Evolutionary conservation across 2,888 invertebrate genomes (phyloP).

Genomic region (Tridacna gigas): DNA sequence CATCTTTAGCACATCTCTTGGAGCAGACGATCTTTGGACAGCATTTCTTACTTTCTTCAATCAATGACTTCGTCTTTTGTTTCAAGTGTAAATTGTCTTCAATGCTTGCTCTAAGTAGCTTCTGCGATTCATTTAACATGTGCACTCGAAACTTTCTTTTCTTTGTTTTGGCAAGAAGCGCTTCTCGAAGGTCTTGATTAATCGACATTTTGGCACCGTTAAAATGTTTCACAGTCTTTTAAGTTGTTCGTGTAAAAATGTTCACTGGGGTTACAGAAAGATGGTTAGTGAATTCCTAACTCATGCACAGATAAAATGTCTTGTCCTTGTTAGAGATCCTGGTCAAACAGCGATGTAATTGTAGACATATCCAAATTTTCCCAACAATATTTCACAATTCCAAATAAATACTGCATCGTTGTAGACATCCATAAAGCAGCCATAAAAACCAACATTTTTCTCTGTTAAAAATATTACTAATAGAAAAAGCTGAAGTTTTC

Average conservation of each 20-base stretch:
- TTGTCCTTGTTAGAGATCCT: conserved; percentile 3
- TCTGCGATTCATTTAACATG: conserved; percentile 74
- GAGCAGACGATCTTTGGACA: conserved; percentile 70
- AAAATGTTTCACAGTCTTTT: no score
- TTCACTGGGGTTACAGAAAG: no score
- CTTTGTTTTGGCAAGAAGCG: conserved; percentile 49
- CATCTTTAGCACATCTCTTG: conserved; percentile 66
- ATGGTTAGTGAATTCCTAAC: no score
- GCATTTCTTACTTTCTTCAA: conserved; percentile 48
- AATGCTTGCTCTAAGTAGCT: conserved; percentile 68
- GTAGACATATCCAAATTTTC: conserved; percentile 7
- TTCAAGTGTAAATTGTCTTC: conserved; percentile 57
- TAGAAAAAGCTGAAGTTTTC: no score
- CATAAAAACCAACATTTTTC: conserved; percentile 51
- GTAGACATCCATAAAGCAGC: conserved; percentile 42
- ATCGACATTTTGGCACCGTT: conserved; percentile 43
- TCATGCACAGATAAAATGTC: background rate
- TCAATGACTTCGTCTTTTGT: conserved; percentile 37
- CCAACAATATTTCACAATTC: conserved; percentile 17
- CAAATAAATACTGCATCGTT: conserved; percentile 44
- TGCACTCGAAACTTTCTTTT: conserved; percentile 63
- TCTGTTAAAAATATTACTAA: no score
- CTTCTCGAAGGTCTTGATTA: conserved; percentile 55
- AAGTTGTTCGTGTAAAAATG: no score
- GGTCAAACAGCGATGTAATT: background rate